Conservation (phyloP, 92 coral and sea anemone species). For the Epizoanthus stellaris region DNA sequence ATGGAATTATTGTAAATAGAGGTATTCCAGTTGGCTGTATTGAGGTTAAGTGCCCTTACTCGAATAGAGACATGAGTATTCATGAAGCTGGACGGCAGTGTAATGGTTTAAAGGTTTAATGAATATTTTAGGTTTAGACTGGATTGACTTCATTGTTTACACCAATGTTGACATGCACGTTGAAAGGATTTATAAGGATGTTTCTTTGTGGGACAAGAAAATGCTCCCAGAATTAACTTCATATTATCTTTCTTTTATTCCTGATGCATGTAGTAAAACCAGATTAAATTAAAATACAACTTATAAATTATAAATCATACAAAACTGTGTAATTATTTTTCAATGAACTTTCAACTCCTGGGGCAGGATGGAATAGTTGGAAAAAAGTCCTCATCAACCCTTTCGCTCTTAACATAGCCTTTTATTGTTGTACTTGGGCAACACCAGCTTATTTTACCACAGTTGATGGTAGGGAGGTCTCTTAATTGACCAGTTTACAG, state of each 20-base stretch:
- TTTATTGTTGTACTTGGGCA: no score
- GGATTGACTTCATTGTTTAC: slow-evolving; percentile 66
- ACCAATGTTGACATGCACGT: slow-evolving; percentile 53
- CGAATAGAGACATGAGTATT: slow-evolving; percentile 40
- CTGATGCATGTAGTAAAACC: no score
- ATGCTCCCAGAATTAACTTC: slow-evolving; percentile 63
- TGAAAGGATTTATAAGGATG: slow-evolving; percentile 46
- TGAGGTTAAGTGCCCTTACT: slow-evolving; percentile 63
- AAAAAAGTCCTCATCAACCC: no score
- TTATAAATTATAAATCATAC: no score
- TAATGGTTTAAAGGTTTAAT: slow-evolving; percentile 47
- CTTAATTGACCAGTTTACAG: no score
- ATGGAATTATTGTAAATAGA: slow-evolving; percentile 53
- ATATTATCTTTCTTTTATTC: slow-evolving; percentile 46
- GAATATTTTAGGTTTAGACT: slow-evolving; percentile 41
- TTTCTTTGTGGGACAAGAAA: slow-evolving; percentile 47
- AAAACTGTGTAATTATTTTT: no score
- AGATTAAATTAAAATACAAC: no score
- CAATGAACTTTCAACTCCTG: no score
- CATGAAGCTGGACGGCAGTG: slow-evolving; percentile 46
- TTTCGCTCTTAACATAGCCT: no score
- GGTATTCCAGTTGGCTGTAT: slow-evolving; percentile 51
- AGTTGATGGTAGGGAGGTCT: no score
- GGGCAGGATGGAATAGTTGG: no score
- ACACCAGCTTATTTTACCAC: no score